Conservation (phyloP, 35 echinoderm and acorn worm genomes). For the Apostichopus parvimensis region DNA sequence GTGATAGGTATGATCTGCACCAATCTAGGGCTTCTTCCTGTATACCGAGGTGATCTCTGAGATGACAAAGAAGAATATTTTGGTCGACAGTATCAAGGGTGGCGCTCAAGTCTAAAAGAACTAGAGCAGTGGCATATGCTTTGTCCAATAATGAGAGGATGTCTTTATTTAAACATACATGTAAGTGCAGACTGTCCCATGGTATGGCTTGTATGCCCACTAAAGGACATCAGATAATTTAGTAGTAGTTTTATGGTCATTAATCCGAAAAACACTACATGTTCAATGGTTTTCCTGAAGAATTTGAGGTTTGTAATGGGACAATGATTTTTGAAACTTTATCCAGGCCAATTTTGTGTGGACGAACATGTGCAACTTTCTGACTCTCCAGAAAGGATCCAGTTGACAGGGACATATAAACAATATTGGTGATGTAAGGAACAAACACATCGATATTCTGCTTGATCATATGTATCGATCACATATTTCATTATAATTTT, state of each 20-base stretch:
- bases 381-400: slow-evolving; percentile 50
- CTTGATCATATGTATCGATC: slow-evolving; percentile 41
- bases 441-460: slow-evolving; percentile 57
- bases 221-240: not conserved
- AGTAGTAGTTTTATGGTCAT: slow-evolving; percentile 37
- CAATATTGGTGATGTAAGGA: slow-evolving; percentile 57
- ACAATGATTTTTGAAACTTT: slow-evolving; percentile 56
- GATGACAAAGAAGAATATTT: too few relatives aligned
- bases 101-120: too few relatives aligned
- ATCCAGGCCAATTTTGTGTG: slow-evolving; percentile 59
- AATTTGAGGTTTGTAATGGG: slow-evolving; percentile 65
- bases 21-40: too few relatives aligned
- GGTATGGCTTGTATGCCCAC: too few relatives aligned
- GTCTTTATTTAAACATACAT: too few relatives aligned
- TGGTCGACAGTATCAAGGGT: too few relatives aligned
- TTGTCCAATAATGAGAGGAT: too few relatives aligned
- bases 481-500: not conserved
- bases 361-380: slow-evolving; percentile 54
- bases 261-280: slow-evolving; percentile 20
- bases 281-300: slow-evolving; percentile 56
- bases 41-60: too few relatives aligned
- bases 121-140: too few relatives aligned
- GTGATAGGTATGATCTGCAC: too few relatives aligned
- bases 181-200: too few relatives aligned
- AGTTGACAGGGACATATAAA: slow-evolving; percentile 62